Conservation (phyloP, 2,797 vertebrate genomes). For the Pseudochirops cupreus region DNA sequence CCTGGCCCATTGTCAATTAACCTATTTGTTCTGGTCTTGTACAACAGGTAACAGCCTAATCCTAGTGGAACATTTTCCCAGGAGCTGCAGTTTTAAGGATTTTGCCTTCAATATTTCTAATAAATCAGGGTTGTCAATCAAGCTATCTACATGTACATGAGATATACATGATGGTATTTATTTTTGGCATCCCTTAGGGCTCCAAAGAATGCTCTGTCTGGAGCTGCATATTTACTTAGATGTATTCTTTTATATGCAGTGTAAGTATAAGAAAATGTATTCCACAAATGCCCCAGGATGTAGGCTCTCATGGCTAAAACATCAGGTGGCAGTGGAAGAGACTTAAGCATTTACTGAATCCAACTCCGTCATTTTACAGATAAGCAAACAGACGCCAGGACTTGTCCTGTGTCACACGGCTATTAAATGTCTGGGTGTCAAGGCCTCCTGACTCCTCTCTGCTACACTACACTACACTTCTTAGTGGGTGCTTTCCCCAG, state of each 20-base stretch:
- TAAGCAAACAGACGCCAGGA: not conserved
- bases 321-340: not conserved
- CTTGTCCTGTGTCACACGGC: not conserved
- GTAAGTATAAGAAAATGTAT: constrained; percentile 47
- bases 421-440: not conserved
- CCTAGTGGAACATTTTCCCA: constrained; percentile 46
- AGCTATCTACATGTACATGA: not conserved
- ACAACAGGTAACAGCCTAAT: constrained; percentile 57
- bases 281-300: not conserved
- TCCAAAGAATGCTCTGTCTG: constrained; percentile 2
- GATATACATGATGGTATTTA: not conserved
- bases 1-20: constrained; percentile 28
- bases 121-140: constrained; percentile 18
- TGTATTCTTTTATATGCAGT: not conserved
- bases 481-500: not conserved
- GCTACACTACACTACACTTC: not conserved
- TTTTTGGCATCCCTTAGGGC: not conserved
- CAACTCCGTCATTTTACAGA: not conserved
- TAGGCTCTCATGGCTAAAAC: not conserved
- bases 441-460: not conserved
- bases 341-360: not conserved
- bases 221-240: not conserved
- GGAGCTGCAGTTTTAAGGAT: constrained; percentile 49
- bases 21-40: constrained; percentile 58
- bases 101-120: constrained; percentile 65